Percentiles rank a stretch among this genome's conserved stretches.
Evolutionary conservation across 2,888 invertebrate species (phyloP).

Genomic region (Eubasilissa splendida): DNA sequence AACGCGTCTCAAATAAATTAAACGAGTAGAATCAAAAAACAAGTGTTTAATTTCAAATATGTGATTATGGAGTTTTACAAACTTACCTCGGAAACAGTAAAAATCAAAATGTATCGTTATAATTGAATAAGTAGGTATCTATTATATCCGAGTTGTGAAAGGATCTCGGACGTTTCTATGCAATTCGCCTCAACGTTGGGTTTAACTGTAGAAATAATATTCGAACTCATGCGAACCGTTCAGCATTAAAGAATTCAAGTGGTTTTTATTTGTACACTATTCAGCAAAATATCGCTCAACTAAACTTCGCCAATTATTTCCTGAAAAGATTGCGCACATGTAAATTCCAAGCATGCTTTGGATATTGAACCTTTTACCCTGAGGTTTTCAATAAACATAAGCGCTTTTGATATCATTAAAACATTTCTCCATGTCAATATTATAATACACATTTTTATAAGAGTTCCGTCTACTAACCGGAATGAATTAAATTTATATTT

Average conservation of each 20-base stretch:
- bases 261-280: background rate
- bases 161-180: too few species aligned
- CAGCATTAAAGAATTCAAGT: background rate
- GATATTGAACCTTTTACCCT: background rate
- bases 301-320: constrained; percentile 21
- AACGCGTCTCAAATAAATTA: too few species aligned
- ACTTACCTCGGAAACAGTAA: too few species aligned
- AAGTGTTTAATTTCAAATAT: too few species aligned
- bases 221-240: background rate
- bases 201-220: too few species aligned
- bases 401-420: background rate
- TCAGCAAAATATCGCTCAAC: background rate
- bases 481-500: too few species aligned
- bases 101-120: too few species aligned
- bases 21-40: too few species aligned
- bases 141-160: too few species aligned
- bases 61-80: too few species aligned
- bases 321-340: background rate
- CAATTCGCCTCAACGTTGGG: too few species aligned
- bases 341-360: background rate
- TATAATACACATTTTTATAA: background rate
- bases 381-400: constrained; percentile 7
- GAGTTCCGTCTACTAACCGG: background rate
- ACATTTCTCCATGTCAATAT: background rate
- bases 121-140: too few species aligned